Evolutionary conservation across 1,140 invertebrate genomes (phyloP), one percentile per base, ranked within the genome.

Genomic region (Hyposmocoma kahamanoa): DNA sequence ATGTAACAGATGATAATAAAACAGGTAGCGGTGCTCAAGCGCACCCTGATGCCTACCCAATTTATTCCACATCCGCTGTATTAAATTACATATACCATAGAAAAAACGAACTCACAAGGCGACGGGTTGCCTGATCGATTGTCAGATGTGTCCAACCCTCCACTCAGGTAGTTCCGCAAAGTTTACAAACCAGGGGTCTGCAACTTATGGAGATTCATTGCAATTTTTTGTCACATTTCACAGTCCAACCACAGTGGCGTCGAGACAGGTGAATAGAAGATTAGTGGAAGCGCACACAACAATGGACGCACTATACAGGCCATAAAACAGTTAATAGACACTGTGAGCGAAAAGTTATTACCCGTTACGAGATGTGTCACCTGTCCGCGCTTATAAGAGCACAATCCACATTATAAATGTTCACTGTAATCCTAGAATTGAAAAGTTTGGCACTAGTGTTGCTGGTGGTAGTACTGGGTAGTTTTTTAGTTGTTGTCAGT

Each of bases 211-310:
- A 74, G 46, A 59, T 59, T 70, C 75, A 74, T 79, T 77, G 74
- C 75, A 76, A 81, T 77, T 82, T 84, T 80, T 84, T 84, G 72
- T 82, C 72, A 84, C 78, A 82, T 81, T 82, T 78, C 77, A 82
- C 72, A 79, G 80, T 80, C 66, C 59, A 72, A 73, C 71, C 77
- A 62, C 72, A 76, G 61, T 71, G 62, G 62, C 62, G 59, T 54
- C 53, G 55, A 51, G 46, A 80, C 80, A 84, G 78, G 80, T 84
- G 80, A 72, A 80, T 77, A 78, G 74, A 54, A 68, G 71, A 81
- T 81, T 72, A 83, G 67, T 72, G 56, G 72, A 67, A 58, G 69
- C 63, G 68, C 54, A 72, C 76, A 79, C 70, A 77, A 82, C 72
- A 79, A 80, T 70, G 72, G 72, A 61, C 47, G 65, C 71, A 78